Base-by-base conservation (phyloP, 2,888 invertebrate species). In the Dioctria linearis region DNA sequence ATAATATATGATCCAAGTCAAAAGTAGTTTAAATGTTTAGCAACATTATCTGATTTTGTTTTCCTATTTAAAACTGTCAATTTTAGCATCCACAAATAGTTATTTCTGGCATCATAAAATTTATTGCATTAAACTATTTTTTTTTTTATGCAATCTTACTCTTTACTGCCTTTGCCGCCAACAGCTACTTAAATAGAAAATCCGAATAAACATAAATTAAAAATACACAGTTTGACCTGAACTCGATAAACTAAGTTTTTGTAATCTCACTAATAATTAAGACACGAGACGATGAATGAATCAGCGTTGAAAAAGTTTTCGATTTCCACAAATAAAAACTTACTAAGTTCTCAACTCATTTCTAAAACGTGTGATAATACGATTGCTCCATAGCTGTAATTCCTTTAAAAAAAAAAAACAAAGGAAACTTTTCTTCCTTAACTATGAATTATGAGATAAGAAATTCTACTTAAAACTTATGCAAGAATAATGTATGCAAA, bases 401-500 rank as follows among this genome's bases (percentile, higher is more conserved):
- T 37, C 39, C n/a, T 40, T n/a, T 9, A 51, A 69, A 39, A 54
- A 54, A 54, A 54, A 39, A 25, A 67, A 25, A 67, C 9, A 11
- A 25, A 25, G 25, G 25, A 25, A 25, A 25, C 25, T 25, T 25
- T 25, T 25, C 6, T 51, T 9, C n/a, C 51, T 51, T 69, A 69
- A 69, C 49, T 51, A 9, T 51, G 69, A 69, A 69, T 69, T 69
- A 69, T 69, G 39, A 2, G 25, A 25, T 25, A 25, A 25, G 25
- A 13, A 69, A 69, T 69, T 39, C 37, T n/a, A 13, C 49, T 51
- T 39, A 39, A 51, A 69, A 69, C 65, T 69, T 37, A 11, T 11
- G 51, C 69, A 11, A 9, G 49, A 69, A 49, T 51, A 69, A 69
- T 67, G 8, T 69, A 69, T 69, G 69, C 65, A 42, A n/a, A 9